Evolutionary conservation across 2,888 invertebrate genomes (phyloP).

Genomic region (Rhimphoctona megacephalus): DNA sequence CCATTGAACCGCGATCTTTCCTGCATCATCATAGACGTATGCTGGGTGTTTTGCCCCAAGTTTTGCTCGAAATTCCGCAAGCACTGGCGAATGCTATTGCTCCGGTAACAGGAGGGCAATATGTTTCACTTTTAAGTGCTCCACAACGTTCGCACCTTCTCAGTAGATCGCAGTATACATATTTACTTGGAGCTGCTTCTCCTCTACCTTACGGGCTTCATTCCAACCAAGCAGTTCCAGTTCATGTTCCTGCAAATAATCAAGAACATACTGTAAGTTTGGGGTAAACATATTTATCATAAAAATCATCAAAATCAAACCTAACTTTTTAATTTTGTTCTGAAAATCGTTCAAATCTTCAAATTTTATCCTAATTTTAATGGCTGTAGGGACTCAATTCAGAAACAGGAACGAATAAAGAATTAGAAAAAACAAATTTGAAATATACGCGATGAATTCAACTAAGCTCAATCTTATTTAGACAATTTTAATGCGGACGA

Average conservation of each 20-base stretch:
- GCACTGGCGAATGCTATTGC: constrained; percentile 18
- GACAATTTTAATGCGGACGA: too few relatives aligned
- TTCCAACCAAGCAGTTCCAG: background rate
- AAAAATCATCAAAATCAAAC: background rate
- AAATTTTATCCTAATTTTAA: too few relatives aligned
- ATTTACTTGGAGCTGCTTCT: background rate
- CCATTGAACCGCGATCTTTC: constrained; percentile 5
- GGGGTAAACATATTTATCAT: background rate
- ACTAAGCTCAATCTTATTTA: too few relatives aligned
- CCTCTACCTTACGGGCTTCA: background rate
- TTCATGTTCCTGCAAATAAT: constrained; percentile 21
- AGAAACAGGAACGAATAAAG: too few relatives aligned
- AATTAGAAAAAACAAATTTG: too few relatives aligned
- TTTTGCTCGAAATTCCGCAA: constrained; percentile 48
- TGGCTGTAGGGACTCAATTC: too few relatives aligned
- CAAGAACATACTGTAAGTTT: background rate
- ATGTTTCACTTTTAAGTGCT: background rate
- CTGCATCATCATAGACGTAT: constrained; percentile 8
- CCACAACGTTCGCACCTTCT: background rate
- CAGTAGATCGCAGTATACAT: background rate
- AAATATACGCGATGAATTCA: too few relatives aligned
- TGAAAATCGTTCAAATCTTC: too few relatives aligned
- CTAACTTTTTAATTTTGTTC: too few relatives aligned
- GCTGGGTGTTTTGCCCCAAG: constrained; percentile 1
- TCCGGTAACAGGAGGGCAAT: background rate